Percentiles rank a stretch among this genome's conserved stretches.
phyloP scores from a whole-genome alignment of 2,888 invertebrate species.

The Netelia virgata region DNA sequence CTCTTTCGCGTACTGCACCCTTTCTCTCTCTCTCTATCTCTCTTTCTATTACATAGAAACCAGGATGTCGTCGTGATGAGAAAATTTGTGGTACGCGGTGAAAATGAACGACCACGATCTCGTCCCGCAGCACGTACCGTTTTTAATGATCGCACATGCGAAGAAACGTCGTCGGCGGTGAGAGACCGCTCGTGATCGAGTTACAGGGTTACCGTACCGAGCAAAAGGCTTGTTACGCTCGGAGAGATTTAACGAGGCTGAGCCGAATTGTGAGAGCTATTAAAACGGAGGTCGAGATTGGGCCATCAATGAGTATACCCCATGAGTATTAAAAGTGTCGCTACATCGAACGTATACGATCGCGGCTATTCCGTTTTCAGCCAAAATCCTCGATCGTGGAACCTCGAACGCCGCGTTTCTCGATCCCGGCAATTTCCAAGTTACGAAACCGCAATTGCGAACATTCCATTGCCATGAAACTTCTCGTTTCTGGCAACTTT shows the following conservation, averaged over 20 bases:
- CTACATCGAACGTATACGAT: not conserved
- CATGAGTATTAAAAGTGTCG: not conserved
- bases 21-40: not conserved
- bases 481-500: too few relatives aligned
- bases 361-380: too few relatives aligned
- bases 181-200: constrained; percentile 22
- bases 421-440: too few relatives aligned
- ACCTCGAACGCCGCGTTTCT: not conserved
- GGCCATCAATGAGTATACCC: constrained; percentile 16
- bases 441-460: too few relatives aligned
- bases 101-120: constrained; percentile 21
- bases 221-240: constrained; percentile 16
- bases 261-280: constrained; percentile 6
- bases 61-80: constrained; percentile 8
- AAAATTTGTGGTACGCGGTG: constrained; percentile 1
- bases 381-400: too few relatives aligned
- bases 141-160: constrained; percentile 29
- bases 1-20: not conserved
- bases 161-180: constrained; percentile 7
- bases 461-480: too few relatives aligned
- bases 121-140: not conserved
- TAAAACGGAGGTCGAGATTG: constrained; percentile 37
- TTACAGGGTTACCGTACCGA: not conserved
- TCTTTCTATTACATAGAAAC: not conserved
- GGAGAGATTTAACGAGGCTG: constrained; percentile 16